These are phyloP conservation scores for Dexiosoma caninum DNA, from an alignment of 2,888 invertebrate genomes.

Conservation along the genomic window DNA sequence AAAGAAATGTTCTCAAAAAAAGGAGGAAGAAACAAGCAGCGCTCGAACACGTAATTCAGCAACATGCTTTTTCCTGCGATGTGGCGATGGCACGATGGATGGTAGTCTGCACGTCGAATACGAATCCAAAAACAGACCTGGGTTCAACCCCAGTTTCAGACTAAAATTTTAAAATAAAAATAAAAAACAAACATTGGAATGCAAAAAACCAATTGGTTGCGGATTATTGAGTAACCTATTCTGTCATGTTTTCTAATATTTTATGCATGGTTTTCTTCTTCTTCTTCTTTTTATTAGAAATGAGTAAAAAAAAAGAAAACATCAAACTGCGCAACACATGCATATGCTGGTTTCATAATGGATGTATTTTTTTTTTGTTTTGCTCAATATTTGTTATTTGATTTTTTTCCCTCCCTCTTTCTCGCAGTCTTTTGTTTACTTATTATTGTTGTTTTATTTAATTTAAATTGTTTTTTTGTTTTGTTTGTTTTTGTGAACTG, in stretches of 20 bases:
- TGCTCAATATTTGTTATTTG: neutral
- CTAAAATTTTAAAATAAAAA: too few species aligned
- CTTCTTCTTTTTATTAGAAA: constrained; percentile 3
- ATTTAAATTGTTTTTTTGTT: neutral
- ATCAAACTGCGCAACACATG: neutral
- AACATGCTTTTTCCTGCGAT: too few species aligned
- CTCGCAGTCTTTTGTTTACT: neutral
- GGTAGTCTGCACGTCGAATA: too few species aligned
- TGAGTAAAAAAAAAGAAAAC: neutral
- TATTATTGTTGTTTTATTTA: neutral
- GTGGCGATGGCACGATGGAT: too few species aligned
- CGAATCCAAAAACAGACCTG: too few species aligned
- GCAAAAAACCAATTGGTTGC: neutral
- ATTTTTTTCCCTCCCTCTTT: neutral
- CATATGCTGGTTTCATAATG: constrained; percentile 5
- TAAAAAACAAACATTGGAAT: too few species aligned
- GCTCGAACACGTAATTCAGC: too few species aligned
- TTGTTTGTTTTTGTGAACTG: neutral
- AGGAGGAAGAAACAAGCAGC: too few species aligned
- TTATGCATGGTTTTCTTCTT: too few species aligned
- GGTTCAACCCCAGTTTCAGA: too few species aligned
- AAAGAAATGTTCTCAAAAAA: too few species aligned
- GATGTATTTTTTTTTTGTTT: constrained; percentile 11
- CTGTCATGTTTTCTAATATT: constrained; percentile 29
- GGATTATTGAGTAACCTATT: constrained; percentile 31